These are phyloP conservation scores for Coenobita brevimanus DNA, from an alignment of 1,140 invertebrate genomes.

Conservation along the genomic window DNA sequence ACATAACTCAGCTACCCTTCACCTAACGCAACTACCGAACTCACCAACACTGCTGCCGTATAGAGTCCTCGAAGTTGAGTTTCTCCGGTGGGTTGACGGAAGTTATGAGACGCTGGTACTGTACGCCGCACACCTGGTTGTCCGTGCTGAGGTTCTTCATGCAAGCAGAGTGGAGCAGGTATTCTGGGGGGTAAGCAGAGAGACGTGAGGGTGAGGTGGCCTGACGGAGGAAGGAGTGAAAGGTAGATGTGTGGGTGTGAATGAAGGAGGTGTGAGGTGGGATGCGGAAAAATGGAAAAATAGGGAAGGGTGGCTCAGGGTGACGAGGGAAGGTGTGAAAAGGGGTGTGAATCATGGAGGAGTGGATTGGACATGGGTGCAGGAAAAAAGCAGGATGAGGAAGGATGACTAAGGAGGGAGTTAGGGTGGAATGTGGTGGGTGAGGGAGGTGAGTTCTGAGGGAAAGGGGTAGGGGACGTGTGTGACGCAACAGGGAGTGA, in stretches of 20 bases:
- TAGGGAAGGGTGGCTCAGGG: not conserved
- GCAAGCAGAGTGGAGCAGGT: conserved; percentile 37
- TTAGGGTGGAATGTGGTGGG: no score
- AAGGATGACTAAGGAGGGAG: no score
- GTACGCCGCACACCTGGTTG: conserved; percentile 45
- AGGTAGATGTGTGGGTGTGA: not conserved
- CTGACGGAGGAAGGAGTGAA: not conserved
- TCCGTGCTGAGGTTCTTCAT: conserved; percentile 57
- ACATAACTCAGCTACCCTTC: no score
- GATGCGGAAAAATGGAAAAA: not conserved
- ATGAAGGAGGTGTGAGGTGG: not conserved
- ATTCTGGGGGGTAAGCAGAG: conserved; percentile 4
- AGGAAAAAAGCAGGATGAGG: no score
- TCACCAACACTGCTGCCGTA: conserved; percentile 58
- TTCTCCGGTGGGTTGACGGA: conserved; percentile 51
- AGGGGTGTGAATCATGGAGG: no score
- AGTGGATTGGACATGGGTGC: no score
- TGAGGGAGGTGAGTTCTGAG: no score
- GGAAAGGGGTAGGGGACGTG: no score
- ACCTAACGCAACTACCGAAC: no score
- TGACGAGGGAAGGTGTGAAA: not conserved
- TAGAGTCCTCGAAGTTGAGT: conserved; percentile 48
- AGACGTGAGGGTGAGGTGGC: not conserved
- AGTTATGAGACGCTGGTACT: conserved; percentile 51
- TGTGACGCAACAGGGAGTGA: no score